Conservation (phyloP, 92 coral and sea anemone genomes). For the Phymanthus crucifer region DNA sequence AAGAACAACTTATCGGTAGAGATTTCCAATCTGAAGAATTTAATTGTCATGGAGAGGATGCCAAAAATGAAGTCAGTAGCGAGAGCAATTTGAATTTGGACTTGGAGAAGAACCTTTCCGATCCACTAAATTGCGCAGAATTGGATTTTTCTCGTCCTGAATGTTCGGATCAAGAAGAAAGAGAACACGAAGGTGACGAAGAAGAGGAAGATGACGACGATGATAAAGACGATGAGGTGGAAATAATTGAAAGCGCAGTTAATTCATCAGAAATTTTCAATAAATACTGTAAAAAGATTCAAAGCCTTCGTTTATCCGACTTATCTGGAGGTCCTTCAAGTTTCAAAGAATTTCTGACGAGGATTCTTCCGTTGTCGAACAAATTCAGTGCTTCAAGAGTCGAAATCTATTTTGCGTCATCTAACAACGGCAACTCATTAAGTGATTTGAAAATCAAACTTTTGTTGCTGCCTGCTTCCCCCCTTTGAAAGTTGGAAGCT, state of each 20-base stretch:
- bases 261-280: background rate
- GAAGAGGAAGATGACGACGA: slow-evolving; percentile 12
- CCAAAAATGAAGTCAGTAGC: background rate
- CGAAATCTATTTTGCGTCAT: background rate
- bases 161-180: background rate
- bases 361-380: background rate
- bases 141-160: background rate
- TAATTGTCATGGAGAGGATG: slow-evolving; percentile 3
- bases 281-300: slow-evolving; percentile 8
- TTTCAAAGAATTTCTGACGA: slow-evolving; percentile 5
- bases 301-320: background rate
- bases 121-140: background rate
- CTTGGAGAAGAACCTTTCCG: background rate
- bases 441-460: background rate
- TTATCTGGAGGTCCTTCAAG: slow-evolving; percentile 11
- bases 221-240: background rate
- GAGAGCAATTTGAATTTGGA: background rate
- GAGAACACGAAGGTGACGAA: slow-evolving; percentile 7
- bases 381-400: background rate
- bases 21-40: background rate
- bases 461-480: slow-evolving; percentile 9
- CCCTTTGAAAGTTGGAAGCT: slow-evolving; percentile 19
- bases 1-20: slow-evolving; percentile 6
- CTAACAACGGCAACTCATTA: background rate
- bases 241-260: background rate